Evolutionary conservation across 2,888 invertebrate genomes (phyloP).

Genomic region (Tridacna crocea): DNA sequence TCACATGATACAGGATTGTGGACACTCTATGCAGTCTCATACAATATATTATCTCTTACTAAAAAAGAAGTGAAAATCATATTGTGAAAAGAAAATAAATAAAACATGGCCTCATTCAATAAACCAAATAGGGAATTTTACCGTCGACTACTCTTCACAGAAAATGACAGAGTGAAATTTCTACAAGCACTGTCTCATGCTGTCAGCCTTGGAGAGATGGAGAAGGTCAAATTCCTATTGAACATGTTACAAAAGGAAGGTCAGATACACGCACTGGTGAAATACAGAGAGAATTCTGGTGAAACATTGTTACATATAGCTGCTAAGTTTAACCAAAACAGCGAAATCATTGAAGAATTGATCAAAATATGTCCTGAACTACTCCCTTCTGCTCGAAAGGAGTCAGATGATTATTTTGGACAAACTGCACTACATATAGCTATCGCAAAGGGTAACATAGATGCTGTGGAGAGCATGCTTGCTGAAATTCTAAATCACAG

Average conservation of each 20-base stretch:
- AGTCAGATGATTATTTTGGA: constrained; percentile 61
- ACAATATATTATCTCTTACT: no score
- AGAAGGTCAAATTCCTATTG: constrained; percentile 49
- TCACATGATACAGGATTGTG: no score
- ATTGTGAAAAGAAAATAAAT: neutral
- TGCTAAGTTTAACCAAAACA: constrained; percentile 63
- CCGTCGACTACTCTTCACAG: constrained; percentile 45
- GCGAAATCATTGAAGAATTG: constrained; percentile 54
- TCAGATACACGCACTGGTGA: constrained; percentile 30
- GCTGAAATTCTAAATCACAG: constrained; percentile 47
- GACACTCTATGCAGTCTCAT: no score
- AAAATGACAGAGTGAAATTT: constrained; percentile 43
- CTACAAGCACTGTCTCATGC: constrained; percentile 46
- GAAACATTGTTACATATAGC: constrained; percentile 68
- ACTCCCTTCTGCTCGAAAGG: constrained; percentile 57
- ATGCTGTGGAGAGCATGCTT: constrained; percentile 60
- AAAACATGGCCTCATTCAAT: constrained; percentile 43
- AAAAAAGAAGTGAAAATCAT: no score
- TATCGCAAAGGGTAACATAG: constrained; percentile 63
- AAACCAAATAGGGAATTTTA: constrained; percentile 60
- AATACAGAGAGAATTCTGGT: constrained; percentile 54
- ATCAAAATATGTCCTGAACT: constrained; percentile 61
- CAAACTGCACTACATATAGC: constrained; percentile 69
- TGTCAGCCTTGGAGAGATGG: constrained; percentile 43
- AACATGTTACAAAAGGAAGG: constrained; percentile 52